A percentile compares a stretch with the other conserved stretches of the same genome.
These are phyloP conservation scores for Prionace glauca DNA, from an alignment of 2,797 vertebrate species.

Conservation along the genomic window DNA sequence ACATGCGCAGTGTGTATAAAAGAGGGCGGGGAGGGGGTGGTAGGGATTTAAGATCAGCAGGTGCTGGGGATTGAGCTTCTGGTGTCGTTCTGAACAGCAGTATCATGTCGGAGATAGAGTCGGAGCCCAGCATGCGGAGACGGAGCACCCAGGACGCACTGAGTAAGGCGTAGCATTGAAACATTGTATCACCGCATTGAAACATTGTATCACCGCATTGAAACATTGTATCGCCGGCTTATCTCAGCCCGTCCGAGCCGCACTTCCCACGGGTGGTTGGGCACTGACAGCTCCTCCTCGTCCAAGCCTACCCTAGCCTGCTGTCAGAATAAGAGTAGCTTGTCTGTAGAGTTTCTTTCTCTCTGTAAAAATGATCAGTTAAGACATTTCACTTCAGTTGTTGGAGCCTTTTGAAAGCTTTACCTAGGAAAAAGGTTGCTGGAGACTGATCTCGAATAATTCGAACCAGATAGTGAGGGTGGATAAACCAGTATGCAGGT, in stretches of 20 bases:
- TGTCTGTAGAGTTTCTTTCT: background rate
- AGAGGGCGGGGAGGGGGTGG: background rate
- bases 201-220: no score
- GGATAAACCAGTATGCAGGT: background rate
- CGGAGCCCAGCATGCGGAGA: background rate
- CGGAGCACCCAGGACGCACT: slow-evolving; percentile 27
- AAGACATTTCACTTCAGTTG: background rate
- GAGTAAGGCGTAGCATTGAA: background rate
- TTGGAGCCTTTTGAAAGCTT: background rate
- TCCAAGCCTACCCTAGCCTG: background rate
- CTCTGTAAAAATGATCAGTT: background rate
- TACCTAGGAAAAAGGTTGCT: no score
- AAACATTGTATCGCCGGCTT: background rate
- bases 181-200: background rate
- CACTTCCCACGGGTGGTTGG: background rate
- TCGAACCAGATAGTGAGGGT: background rate
- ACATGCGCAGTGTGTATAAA: background rate
- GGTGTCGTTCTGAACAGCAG: no score
- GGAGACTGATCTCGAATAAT: no score
- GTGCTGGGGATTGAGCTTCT: no score
- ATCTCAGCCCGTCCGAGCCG: background rate
- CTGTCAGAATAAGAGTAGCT: background rate
- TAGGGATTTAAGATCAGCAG: background rate
- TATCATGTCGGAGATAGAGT: slow-evolving; percentile 5
- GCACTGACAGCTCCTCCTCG: background rate